Conservation (phyloP, 2,888 invertebrate genomes). For the Cynaeus angustus region DNA sequence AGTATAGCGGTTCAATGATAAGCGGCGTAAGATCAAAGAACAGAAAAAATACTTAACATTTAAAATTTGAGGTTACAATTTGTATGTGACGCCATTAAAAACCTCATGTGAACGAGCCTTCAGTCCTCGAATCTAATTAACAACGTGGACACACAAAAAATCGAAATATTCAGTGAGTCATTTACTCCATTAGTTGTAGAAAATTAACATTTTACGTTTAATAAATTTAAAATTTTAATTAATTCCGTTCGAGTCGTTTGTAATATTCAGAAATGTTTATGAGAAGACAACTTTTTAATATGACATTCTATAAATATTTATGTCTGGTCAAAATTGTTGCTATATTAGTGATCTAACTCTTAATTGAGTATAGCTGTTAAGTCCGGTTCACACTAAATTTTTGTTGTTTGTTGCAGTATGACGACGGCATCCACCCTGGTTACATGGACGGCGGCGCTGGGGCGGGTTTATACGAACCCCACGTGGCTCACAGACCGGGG, state of each 20-base stretch:
- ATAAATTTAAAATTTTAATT: constrained; percentile 54
- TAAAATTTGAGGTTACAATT: constrained; percentile 5
- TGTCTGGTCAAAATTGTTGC: constrained; percentile 43
- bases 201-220: constrained; percentile 53
- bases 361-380: constrained; percentile 27
- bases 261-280: constrained; percentile 52
- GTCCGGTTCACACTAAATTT: constrained; percentile 19
- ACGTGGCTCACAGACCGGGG: constrained; percentile 79
- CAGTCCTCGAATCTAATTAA: constrained; percentile 13
- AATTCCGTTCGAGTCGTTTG: constrained; percentile 55
- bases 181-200: constrained; percentile 40
- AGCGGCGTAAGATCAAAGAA: neutral
- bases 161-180: constrained; percentile 34
- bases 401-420: constrained; percentile 81
- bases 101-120: neutral
- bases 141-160: constrained; percentile 9
- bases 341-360: constrained; percentile 17
- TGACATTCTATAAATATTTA: constrained; percentile 47
- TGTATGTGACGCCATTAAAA: constrained; percentile 1
- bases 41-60: neutral
- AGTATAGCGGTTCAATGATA: neutral
- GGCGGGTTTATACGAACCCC: constrained; percentile 83
- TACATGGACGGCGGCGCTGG: constrained; percentile 86
- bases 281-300: constrained; percentile 45
- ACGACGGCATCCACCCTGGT: constrained; percentile 93